Evolutionary conservation across 2,888 invertebrate species (phyloP), one percentile per base, ranked within the genome.

Genomic region (Orthosia incerta): DNA sequence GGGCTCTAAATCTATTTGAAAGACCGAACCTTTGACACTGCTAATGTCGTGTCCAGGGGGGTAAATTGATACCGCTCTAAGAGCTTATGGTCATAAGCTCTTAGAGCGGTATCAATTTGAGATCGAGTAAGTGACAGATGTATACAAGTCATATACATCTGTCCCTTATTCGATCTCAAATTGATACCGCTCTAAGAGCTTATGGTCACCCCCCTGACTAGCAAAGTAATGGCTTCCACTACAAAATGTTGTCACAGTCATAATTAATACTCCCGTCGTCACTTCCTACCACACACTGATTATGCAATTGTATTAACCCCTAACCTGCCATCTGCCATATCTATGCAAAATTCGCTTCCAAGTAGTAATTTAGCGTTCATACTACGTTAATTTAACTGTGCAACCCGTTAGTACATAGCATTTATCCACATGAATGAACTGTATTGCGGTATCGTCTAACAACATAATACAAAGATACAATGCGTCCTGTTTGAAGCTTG

Each of bases 371-470:
- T 71, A 46, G 50, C 57, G 18, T 59, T 63, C 56, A 82, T 77
- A 71, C 56, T 79, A n/a, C n/a, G n/a, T n/a, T n/a, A n/a, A n/a
- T n/a, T n/a, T n/a, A 74, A 70, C 68, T 55, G 57, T 55, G 59
- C 20, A 63, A 62, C 69, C 80, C 74, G 83, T 80, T 79, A 79
- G 65, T 50, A 51, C 45, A 57, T 48, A 45, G 48, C 56, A 57
- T 79, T 48, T 80, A 79, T 73, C 67, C 64, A 50, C 56, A 70
- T 79, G 66, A 80, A 79, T 80, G 63, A 83, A 70, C 74, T 83
- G 45, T 64, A 60, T 57, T 70, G 23, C 56, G 39, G 23, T 67
- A 51, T 20, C 18, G 16, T 55, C 20, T 45, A 61, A 50, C 23
- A 64, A 63, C 69, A 79, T 31, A 62, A 66, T 51, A 67, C 62